Conservation (phyloP, 2,797 vertebrate species). For the Micropoecilia bifurca region DNA sequence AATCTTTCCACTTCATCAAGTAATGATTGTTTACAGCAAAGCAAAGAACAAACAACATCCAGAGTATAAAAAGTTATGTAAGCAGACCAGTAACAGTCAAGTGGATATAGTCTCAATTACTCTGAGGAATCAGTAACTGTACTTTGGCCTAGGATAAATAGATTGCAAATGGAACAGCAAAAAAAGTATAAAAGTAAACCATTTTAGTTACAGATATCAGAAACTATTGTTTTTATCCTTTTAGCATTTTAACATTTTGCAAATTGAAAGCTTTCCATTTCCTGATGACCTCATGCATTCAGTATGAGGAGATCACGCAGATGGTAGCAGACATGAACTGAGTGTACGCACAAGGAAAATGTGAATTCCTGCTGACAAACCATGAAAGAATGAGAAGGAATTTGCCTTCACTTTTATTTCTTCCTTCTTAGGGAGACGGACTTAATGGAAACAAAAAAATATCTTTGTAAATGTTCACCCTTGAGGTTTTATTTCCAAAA, state of each 20-base stretch:
- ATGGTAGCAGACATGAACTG: constrained; percentile 52
- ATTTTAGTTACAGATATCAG: constrained; percentile 15
- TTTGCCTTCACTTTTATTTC: constrained; percentile 48
- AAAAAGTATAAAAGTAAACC: constrained; percentile 27
- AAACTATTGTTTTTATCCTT: constrained; percentile 55
- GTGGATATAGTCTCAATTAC: neutral
- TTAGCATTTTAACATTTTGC: constrained; percentile 59
- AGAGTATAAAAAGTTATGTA: neutral
- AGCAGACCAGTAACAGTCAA: neutral
- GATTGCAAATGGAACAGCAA: constrained; percentile 39
- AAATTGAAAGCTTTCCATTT: constrained; percentile 63
- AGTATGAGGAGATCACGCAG: constrained; percentile 65
- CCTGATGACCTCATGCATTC: constrained; percentile 69
- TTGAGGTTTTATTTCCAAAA: constrained; percentile 42
- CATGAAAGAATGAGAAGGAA: constrained; percentile 66
- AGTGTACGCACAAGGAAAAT: constrained; percentile 63
- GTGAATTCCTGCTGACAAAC: constrained; percentile 59
- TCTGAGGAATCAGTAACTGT: neutral
- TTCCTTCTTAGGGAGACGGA: constrained; percentile 39
- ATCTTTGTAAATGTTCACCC: constrained; percentile 48
- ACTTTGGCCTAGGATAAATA: constrained; percentile 47
- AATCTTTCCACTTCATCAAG: neutral
- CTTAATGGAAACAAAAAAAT: constrained; percentile 52
- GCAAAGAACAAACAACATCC: neutral
- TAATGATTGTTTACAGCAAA: neutral